These are phyloP conservation scores for Oryzias javanicus DNA, from an alignment of 2,113 vertebrate species.

Conservation along the genomic window DNA sequence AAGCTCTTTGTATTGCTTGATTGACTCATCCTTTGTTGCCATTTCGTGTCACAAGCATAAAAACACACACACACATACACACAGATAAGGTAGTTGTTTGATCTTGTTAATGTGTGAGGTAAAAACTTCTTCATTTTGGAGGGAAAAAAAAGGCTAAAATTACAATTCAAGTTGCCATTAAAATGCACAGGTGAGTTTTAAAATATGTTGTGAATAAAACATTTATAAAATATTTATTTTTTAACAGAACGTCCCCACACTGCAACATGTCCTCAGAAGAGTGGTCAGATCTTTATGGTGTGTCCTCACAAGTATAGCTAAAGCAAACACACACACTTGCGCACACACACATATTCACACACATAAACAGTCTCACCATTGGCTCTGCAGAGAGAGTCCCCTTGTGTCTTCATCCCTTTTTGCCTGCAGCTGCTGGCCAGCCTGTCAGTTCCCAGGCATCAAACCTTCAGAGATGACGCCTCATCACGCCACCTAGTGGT, in stretches of 20 bases:
- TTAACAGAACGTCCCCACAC: background rate
- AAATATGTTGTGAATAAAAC: too few relatives aligned
- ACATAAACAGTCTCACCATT: constrained; percentile 55
- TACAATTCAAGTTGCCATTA: too few relatives aligned
- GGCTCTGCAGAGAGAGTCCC: constrained; percentile 52
- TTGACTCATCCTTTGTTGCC: constrained; percentile 55
- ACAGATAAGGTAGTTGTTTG: constrained; percentile 7
- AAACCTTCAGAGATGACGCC: constrained; percentile 47
- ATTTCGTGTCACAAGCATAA: constrained; percentile 40
- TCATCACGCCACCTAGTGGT: constrained; percentile 68
- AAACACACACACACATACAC: constrained; percentile 10
- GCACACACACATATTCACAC: constrained; percentile 47
- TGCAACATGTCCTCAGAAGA: constrained; percentile 29
- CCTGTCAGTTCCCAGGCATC: constrained; percentile 68
- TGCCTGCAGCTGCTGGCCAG: constrained; percentile 70
- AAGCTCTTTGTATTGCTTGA: constrained; percentile 56
- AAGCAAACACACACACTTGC: constrained; percentile 37
- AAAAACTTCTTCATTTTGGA: too few relatives aligned
- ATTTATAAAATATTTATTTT: background rate
- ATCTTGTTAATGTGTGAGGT: background rate
- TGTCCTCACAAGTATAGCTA: constrained; percentile 29
- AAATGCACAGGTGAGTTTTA: too few relatives aligned
- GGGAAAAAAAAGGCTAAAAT: too few relatives aligned
- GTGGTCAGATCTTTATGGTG: background rate
- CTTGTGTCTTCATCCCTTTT: constrained; percentile 59